These are phyloP conservation scores for Dipus sagitta DNA, from an alignment of 2,797 vertebrate genomes.

Conservation along the genomic window DNA sequence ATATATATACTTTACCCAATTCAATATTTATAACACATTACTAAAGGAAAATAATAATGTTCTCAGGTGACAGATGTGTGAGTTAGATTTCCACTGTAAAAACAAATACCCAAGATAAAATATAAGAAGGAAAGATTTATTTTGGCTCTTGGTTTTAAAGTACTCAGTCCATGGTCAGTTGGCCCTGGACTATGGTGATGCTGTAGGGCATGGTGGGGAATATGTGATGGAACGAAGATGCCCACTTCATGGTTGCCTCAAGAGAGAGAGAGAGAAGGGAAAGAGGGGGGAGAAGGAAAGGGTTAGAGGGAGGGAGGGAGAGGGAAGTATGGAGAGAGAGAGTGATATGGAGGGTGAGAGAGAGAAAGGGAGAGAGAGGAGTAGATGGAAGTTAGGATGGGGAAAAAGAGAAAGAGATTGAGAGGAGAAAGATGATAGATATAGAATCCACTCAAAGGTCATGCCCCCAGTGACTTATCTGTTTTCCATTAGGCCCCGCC, in stretches of 20 bases:
- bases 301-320: not conserved
- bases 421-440: not conserved
- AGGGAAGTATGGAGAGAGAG: not conserved
- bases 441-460: too few species aligned
- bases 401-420: not conserved
- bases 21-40: not conserved
- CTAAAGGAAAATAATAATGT: not conserved
- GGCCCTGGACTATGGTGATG: not conserved
- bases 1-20: not conserved
- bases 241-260: not conserved
- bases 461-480: not conserved
- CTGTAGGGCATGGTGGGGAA: not conserved
- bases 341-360: too few species aligned
- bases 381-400: too few species aligned
- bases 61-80: not conserved
- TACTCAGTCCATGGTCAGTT: too few species aligned
- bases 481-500: not conserved
- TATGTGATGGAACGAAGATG: not conserved
- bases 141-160: not conserved
- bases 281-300: too few species aligned
- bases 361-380: too few species aligned
- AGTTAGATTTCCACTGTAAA: not conserved
- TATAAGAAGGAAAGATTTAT: not conserved
- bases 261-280: not conserved
- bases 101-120: not conserved